Percentiles rank a stretch among this genome's conserved stretches.
These are phyloP conservation scores for Styela clava DNA, from an alignment of 23 tunicate genomes.

Conservation along the genomic window DNA sequence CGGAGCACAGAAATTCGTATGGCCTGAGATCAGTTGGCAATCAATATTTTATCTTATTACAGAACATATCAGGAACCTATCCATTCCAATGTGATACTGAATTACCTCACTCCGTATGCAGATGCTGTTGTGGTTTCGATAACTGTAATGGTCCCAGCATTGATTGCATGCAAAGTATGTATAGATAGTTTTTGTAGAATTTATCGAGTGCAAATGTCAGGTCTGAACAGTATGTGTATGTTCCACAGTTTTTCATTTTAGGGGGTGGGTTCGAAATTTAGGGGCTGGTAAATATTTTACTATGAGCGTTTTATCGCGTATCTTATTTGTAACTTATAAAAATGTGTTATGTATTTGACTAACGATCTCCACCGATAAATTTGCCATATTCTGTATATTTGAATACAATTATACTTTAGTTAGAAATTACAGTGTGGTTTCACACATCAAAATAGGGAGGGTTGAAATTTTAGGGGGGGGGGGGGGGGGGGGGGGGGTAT, in stretches of 20 bases:
- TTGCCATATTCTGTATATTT: too few relatives aligned
- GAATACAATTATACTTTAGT: too few relatives aligned
- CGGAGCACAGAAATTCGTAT: too few relatives aligned
- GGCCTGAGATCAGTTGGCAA: too few relatives aligned
- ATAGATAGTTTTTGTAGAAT: not conserved
- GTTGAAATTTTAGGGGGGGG: too few relatives aligned
- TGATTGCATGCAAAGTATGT: not conserved
- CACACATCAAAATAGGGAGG: too few relatives aligned
- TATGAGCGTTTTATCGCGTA: too few relatives aligned
- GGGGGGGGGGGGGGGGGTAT: too few relatives aligned
- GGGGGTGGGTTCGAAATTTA: not conserved
- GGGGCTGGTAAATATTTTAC: too few relatives aligned
- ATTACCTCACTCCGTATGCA: conserved; percentile 4
- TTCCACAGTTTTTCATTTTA: not conserved
- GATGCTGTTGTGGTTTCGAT: conserved; percentile 20
- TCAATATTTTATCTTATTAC: not conserved
- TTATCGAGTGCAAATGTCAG: not conserved
- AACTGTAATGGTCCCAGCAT: conserved; percentile 13
- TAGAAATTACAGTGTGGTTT: too few relatives aligned
- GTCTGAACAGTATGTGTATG: not conserved
- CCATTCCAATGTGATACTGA: conserved; percentile 8
- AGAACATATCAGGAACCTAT: not conserved
- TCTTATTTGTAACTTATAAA: not conserved
- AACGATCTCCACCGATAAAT: too few relatives aligned
- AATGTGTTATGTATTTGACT: not conserved